Conservation (phyloP, 1,140 invertebrate genomes). For the Riptortus pedestris region DNA sequence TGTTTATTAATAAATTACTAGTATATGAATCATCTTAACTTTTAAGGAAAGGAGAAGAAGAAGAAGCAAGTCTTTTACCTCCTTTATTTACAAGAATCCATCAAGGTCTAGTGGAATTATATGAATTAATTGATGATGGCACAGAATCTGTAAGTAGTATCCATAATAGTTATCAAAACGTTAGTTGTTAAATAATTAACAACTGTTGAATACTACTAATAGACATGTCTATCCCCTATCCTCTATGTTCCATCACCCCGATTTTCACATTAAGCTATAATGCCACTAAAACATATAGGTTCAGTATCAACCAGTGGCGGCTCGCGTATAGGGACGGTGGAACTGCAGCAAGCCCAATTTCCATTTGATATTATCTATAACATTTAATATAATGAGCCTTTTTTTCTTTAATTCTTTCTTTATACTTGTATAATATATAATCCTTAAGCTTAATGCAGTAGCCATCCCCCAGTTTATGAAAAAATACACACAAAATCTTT, state of each 20-base stretch:
- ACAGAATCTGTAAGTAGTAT: slow-evolving; percentile 6
- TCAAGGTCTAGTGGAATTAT: not conserved
- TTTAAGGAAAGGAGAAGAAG: not conserved
- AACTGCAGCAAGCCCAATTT: no score
- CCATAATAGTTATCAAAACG: not conserved
- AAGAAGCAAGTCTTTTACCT: not conserved
- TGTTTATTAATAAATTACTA: no score
- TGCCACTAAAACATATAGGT: not conserved
- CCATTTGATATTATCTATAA: no score
- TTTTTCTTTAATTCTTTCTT: no score
- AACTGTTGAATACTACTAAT: not conserved
- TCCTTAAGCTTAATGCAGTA: no score
- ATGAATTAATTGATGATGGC: not conserved
- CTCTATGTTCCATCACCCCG: not conserved
- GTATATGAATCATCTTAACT: no score
- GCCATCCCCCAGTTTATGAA: no score
- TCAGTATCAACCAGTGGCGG: not conserved
- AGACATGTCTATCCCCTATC: not conserved
- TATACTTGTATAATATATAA: no score
- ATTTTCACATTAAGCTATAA: not conserved
- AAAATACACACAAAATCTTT: no score
- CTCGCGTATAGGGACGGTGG: no score
- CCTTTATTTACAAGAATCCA: not conserved
- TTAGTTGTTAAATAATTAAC: not conserved
- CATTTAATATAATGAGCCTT: no score